phyloP scores from a whole-genome alignment of 2,797 vertebrate genomes.

The Malurus leucopterus region DNA sequence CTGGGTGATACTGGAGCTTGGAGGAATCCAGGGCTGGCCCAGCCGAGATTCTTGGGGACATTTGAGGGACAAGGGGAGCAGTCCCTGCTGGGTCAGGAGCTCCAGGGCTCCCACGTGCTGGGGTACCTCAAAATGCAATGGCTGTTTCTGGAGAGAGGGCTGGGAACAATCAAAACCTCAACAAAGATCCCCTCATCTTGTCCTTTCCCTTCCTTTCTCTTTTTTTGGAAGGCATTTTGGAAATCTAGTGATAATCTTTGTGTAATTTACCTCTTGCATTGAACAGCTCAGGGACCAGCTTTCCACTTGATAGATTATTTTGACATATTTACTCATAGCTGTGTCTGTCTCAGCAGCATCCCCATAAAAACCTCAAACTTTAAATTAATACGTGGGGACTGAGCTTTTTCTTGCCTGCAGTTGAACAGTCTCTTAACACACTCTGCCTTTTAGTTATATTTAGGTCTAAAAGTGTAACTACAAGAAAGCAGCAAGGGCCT shows the following conservation, averaged over 20 bases:
- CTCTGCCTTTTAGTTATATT: background rate
- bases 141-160: background rate
- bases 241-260: background rate
- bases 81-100: accelerated
- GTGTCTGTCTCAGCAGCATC: constrained; percentile 67
- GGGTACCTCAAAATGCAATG: accelerated
- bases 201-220: background rate
- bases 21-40: background rate
- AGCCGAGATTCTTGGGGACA: background rate
- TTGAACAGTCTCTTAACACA: background rate
- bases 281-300: constrained; percentile 46
- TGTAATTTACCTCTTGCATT: constrained; percentile 6
- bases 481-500: background rate
- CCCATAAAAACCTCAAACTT: constrained; percentile 55
- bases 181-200: background rate
- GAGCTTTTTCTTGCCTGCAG: background rate
- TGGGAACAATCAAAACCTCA: background rate
- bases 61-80: background rate
- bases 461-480: background rate
- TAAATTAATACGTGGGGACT: constrained; percentile 44
- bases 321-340: constrained; percentile 71
- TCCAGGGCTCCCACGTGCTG: background rate
- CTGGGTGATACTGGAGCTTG: background rate
- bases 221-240: background rate
- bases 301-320: constrained; percentile 67